Percentiles rank a stretch among this genome's conserved stretches.
phyloP scores from a whole-genome alignment of 2,888 invertebrate species.

The Asteroscopus sphinx region DNA sequence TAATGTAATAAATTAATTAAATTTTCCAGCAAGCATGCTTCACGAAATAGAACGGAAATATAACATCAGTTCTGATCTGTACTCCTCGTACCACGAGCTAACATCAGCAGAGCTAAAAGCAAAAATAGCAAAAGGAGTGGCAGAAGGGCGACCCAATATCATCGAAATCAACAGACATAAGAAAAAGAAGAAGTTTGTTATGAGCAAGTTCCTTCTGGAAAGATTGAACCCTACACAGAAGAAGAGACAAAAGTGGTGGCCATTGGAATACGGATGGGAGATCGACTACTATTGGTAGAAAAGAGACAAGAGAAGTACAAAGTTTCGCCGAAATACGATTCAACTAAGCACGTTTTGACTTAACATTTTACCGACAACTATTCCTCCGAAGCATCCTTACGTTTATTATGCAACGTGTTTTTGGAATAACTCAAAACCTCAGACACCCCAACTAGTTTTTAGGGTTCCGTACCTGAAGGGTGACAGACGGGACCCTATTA shows the following conservation, averaged over 20 bases:
- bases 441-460: no score
- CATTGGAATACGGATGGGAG: conserved; percentile 68
- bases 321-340: background rate
- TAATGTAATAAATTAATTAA: background rate
- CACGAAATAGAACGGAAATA: conserved; percentile 69
- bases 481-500: no score
- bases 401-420: no score
- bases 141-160: background rate
- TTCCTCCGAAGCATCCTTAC: no score
- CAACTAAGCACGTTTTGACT: no score
- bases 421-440: no score
- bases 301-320: background rate
- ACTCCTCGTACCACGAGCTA: background rate
- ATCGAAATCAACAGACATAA: background rate
- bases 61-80: accelerated
- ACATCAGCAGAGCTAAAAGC: background rate
- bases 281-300: conserved; percentile 60
- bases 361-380: no score
- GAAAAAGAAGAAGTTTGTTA: background rate
- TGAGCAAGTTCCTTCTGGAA: background rate
- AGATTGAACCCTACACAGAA: background rate
- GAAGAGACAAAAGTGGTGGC: conserved; percentile 58
- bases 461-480: no score
- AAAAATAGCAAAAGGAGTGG: accelerated
- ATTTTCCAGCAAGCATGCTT: conserved; percentile 59